Conservation (phyloP, 1,140 invertebrate species). For the Drosophila aff. region DNA sequence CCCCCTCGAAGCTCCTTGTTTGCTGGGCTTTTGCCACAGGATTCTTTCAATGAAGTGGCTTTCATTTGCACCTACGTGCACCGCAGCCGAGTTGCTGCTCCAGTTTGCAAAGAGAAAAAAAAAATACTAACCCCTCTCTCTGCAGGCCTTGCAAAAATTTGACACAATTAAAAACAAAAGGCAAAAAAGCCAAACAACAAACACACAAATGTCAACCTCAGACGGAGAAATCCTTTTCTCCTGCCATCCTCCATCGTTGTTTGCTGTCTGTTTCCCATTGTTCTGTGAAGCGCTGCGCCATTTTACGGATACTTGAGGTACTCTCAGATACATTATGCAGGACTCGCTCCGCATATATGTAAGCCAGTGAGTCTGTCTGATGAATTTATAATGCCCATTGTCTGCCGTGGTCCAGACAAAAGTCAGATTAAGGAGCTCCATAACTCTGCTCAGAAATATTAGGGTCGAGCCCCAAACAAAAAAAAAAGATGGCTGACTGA, state of each 20-base stretch:
- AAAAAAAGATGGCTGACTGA: constrained; percentile 56
- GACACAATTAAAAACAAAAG: constrained; percentile 80
- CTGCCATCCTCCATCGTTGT: neutral
- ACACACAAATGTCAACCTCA: constrained; percentile 74
- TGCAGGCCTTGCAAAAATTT: constrained; percentile 54
- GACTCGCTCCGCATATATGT: constrained; percentile 30
- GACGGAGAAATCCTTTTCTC: constrained; percentile 58
- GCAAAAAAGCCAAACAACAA: constrained; percentile 31
- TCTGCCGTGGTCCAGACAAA: constrained; percentile 70
- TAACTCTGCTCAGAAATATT: constrained; percentile 38
- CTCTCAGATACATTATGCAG: constrained; percentile 71
- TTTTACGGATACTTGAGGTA: constrained; percentile 63
- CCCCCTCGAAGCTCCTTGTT: constrained; percentile 14
- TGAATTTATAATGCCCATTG: constrained; percentile 83
- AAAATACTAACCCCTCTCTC: neutral
- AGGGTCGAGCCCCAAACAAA: neutral
- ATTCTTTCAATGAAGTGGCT: constrained; percentile 57
- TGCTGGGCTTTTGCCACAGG: constrained; percentile 29
- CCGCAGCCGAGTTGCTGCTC: constrained; percentile 61
- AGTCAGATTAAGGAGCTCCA: constrained; percentile 42
- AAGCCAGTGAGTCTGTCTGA: constrained; percentile 61
- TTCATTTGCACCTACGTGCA: constrained; percentile 53
- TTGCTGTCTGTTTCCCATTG: constrained; percentile 57
- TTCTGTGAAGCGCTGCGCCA: constrained; percentile 73
- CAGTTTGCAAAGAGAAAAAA: constrained; percentile 29